phyloP scores from a whole-genome alignment of 2,797 vertebrate species.

The Melanotaenia pygmaea region DNA sequence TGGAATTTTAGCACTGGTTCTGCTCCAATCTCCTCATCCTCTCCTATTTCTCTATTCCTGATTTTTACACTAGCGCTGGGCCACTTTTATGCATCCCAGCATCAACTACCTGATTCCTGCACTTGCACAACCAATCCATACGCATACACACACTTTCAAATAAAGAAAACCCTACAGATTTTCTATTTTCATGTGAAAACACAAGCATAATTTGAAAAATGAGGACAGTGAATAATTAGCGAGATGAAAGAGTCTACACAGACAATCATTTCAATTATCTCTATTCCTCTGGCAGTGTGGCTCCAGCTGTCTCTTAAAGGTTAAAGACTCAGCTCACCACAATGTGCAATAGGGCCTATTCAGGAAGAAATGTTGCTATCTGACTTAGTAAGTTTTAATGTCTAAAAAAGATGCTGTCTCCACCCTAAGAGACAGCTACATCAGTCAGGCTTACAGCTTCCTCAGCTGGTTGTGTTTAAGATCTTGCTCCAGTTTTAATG shows the following conservation, averaged over 20 bases:
- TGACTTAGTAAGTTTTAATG: slow-evolving; percentile 23
- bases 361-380: slow-evolving; percentile 51
- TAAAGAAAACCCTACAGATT: slow-evolving; percentile 14
- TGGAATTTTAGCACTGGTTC: slow-evolving; percentile 49
- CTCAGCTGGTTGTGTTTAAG: background rate
- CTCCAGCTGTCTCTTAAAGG: slow-evolving; percentile 61
- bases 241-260: slow-evolving; percentile 59
- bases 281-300: slow-evolving; percentile 63
- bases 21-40: slow-evolving; percentile 49
- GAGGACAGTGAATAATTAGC: slow-evolving; percentile 74
- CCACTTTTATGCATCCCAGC: slow-evolving; percentile 61
- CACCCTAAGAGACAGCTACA: background rate
- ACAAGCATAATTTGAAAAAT: slow-evolving; percentile 47
- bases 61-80: slow-evolving; percentile 54
- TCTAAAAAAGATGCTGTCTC: slow-evolving; percentile 8
- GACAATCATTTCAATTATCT: slow-evolving; percentile 75
- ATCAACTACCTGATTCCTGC: slow-evolving; percentile 72
- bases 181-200: slow-evolving; percentile 27
- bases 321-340: slow-evolving; percentile 55
- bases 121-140: slow-evolving; percentile 33
- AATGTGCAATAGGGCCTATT: slow-evolving; percentile 45
- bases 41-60: slow-evolving; percentile 20
- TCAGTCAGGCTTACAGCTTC: background rate
- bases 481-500: background rate
- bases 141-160: slow-evolving; percentile 9